Percentiles rank a stretch among this genome's conserved stretches.
phyloP scores from a whole-genome alignment of 2,888 invertebrate species.

The Perdita meconis region DNA sequence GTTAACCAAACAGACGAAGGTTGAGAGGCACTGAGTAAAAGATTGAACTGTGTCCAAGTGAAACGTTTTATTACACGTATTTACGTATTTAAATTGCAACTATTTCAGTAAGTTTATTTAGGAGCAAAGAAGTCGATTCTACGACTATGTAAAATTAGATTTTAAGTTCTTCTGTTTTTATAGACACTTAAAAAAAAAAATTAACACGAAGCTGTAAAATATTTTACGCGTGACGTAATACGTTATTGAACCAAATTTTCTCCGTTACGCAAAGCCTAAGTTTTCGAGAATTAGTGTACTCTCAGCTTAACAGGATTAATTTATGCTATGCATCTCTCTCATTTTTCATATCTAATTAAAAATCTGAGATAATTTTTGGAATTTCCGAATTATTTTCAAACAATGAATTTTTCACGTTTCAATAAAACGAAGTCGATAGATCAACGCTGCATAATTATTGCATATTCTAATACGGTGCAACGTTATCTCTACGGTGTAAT shows the following conservation, averaged over 20 bases:
- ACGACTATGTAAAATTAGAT: neutral
- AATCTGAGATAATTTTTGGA: neutral
- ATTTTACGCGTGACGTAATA: conserved; percentile 1
- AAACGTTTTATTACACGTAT: conserved; percentile 29
- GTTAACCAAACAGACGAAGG: neutral
- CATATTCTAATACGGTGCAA: conserved; percentile 16
- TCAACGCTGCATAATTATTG: conserved; percentile 3
- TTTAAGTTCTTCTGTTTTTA: neutral
- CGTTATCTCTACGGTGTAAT: conserved; percentile 22
- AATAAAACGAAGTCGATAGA: neutral
- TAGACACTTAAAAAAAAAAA: neutral
- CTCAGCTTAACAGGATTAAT: conserved; percentile 6
- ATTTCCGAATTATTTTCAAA: neutral
- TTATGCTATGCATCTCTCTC: neutral
- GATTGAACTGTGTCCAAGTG: conserved; percentile 49
- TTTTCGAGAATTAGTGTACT: neutral
- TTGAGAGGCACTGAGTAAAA: conserved; percentile 35
- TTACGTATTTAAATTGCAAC: conserved; percentile 17
- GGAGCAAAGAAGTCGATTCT: too few relatives aligned
- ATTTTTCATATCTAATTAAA: too few relatives aligned
- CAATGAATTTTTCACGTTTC: conserved; percentile 35
- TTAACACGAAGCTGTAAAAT: neutral
- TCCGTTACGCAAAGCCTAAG: conserved; percentile 1
- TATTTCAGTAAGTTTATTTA: conserved; percentile 39
- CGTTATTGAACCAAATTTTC: conserved; percentile 2